Percentiles rank a stretch among this genome's conserved stretches.
These are phyloP conservation scores for Trematomus bernacchii DNA, from an alignment of 2,797 vertebrate genomes.

Conservation along the genomic window DNA sequence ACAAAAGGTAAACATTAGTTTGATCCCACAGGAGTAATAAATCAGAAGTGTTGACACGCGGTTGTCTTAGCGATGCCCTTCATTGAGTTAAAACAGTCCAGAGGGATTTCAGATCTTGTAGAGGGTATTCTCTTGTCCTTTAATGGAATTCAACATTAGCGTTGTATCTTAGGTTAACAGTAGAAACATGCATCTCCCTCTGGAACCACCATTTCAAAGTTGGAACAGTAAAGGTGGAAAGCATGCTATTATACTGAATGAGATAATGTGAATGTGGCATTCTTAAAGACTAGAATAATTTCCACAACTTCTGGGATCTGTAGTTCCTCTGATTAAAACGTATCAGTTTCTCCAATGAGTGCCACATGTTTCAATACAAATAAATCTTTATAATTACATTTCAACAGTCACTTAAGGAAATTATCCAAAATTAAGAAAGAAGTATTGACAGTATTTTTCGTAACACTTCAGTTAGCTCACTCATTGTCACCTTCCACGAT, in stretches of 20 bases:
- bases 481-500: slow-evolving; percentile 39
- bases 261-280: not conserved
- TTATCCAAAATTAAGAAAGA: slow-evolving; percentile 20
- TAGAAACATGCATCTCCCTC: slow-evolving; percentile 4
- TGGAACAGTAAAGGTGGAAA: not conserved
- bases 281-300: not conserved
- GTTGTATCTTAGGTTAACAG: slow-evolving; percentile 24
- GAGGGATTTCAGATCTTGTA: slow-evolving; percentile 50
- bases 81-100: slow-evolving; percentile 63
- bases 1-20: slow-evolving; percentile 59
- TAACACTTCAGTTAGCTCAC: slow-evolving; percentile 32
- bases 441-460: slow-evolving; percentile 38
- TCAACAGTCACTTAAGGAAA: slow-evolving; percentile 10
- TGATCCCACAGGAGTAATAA: slow-evolving; percentile 57
- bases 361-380: slow-evolving; percentile 4
- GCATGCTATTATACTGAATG: not conserved
- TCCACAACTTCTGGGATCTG: not conserved
- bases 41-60: slow-evolving; percentile 65
- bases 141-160: slow-evolving; percentile 52
- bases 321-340: slow-evolving; percentile 1
- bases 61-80: slow-evolving; percentile 50
- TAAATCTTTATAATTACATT: slow-evolving; percentile 21
- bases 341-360: not conserved
- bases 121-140: slow-evolving; percentile 48
- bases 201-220: not conserved